Evolutionary conservation across 2,888 invertebrate species (phyloP), one percentile per base, ranked within the genome.

Genomic region (Hetaerina titia): DNA sequence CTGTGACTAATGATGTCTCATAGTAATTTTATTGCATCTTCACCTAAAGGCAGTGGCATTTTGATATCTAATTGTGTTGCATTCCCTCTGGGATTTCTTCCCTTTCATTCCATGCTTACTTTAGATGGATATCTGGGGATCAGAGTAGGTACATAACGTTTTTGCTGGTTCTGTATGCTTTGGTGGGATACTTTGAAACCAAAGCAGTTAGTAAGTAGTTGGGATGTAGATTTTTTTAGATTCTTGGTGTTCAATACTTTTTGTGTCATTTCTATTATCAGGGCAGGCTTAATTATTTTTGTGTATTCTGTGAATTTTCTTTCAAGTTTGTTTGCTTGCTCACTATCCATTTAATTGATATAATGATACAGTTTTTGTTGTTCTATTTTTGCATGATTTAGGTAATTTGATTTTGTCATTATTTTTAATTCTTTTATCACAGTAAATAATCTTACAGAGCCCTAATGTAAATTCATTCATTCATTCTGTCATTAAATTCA

Each of bases 181-280:
- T 92, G 92, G 92, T 92, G 92, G 96, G 96, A 96, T 96, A 96
- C 96, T 96, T 96, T 96, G 96, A 96, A 96, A 96, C 96, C 96
- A 96, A 96, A 96, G 96, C 96, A 96, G 95, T 95, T 95, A 90
- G 90, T 94, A 94, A 95, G 56, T 89, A 81, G 74, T 94, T 58
- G 74, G 64, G 92, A 90, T 89, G 95, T 95, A 90, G 25, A 57
- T 95, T 95, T 64, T 89, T 90, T 56, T 74, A 90, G 56, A 57
- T 31, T 89, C 63, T 74, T 31, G 88, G 89, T 89, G 57, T 89
- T 56, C 64, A 25, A 88, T 31, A 56, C 31, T 64, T 69, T 74
- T 95, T n/a, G 31, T 64, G 60, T 69, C 25, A n/a, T 64, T 69
- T 92, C 63, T 56, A 31, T 92, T 89, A 57, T 89, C 25, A 31